These are phyloP conservation scores for Agonopterix arenella DNA, from an alignment of 2,888 invertebrate species.

Conservation along the genomic window DNA sequence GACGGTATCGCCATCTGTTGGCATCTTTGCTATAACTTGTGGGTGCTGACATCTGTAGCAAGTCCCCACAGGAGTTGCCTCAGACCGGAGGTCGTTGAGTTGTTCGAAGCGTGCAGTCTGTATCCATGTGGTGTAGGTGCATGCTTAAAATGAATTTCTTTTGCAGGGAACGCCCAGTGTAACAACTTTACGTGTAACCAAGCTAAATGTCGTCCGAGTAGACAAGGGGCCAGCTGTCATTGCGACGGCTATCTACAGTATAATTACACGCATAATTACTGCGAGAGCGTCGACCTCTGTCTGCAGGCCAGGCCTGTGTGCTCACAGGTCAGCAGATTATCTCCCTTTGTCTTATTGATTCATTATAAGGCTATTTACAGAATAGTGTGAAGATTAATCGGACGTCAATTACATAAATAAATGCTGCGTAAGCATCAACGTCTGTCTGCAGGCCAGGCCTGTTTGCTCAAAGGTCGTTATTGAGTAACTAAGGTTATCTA, in stretches of 20 bases:
- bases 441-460: not conserved
- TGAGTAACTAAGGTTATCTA: slow-evolving; percentile 49
- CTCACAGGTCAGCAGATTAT: not conserved
- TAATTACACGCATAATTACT: not conserved
- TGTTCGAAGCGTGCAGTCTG: too few relatives aligned
- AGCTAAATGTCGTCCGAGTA: not conserved
- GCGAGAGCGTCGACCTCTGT: not conserved
- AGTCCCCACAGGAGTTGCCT: too few relatives aligned
- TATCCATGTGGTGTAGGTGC: too few relatives aligned
- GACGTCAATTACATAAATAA: slow-evolving; percentile 4
- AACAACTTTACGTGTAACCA: slow-evolving; percentile 32
- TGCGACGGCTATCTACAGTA: slow-evolving; percentile 47
- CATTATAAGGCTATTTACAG: slow-evolving; percentile 15
- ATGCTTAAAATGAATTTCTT: too few relatives aligned
- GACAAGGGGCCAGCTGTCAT: slow-evolving; percentile 61
- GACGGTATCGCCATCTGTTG: too few relatives aligned
- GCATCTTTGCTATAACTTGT: too few relatives aligned
- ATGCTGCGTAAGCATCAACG: not conserved
- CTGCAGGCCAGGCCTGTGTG: not conserved
- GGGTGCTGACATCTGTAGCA: too few relatives aligned
- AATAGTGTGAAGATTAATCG: too few relatives aligned
- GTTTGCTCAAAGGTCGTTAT: slow-evolving; percentile 51
- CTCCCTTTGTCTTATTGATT: too few relatives aligned
- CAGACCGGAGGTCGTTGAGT: too few relatives aligned
- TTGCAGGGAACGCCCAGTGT: slow-evolving; percentile 55